Evolutionary conservation across 2,797 vertebrate species (phyloP).

Genomic region (Artibeus jamaicensis): DNA sequence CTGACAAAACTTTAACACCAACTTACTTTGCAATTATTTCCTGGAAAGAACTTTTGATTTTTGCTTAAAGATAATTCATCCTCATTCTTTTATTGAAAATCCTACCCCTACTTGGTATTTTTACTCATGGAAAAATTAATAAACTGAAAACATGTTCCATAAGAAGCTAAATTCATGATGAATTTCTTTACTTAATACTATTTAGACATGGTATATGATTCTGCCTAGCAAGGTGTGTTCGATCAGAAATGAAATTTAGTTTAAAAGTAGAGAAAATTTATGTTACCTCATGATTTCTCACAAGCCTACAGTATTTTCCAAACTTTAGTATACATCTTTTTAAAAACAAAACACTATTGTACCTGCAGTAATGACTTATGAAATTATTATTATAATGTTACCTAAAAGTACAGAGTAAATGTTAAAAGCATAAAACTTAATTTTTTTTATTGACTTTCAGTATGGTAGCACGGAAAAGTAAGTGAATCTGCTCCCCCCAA

Average conservation of each 20-base stretch:
- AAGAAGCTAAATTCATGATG: background rate
- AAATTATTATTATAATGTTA: background rate
- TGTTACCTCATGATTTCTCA: background rate
- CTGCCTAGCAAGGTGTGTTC: background rate
- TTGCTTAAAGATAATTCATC: constrained; percentile 27
- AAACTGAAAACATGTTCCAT: background rate
- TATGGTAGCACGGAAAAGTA: background rate
- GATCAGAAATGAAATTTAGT: constrained; percentile 9
- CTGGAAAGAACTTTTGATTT: background rate
- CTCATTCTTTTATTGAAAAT: constrained; percentile 25
- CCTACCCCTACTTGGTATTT: background rate
- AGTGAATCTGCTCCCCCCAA: background rate
- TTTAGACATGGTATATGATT: background rate
- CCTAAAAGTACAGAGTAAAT: background rate
- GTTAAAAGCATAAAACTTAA: background rate
- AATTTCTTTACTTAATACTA: constrained; percentile 34
- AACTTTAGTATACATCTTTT: background rate
- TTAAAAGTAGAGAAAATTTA: constrained; percentile 19
- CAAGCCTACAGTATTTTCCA: constrained; percentile 20
- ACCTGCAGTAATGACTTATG: background rate
- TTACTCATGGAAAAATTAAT: background rate
- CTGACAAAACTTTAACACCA: constrained; percentile 17
- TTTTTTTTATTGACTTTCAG: background rate
- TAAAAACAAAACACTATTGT: background rate
- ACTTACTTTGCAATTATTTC: constrained; percentile 4